Evolutionary conservation across 2,888 invertebrate species (phyloP).

Genomic region (Scaptomyza polygonia): DNA sequence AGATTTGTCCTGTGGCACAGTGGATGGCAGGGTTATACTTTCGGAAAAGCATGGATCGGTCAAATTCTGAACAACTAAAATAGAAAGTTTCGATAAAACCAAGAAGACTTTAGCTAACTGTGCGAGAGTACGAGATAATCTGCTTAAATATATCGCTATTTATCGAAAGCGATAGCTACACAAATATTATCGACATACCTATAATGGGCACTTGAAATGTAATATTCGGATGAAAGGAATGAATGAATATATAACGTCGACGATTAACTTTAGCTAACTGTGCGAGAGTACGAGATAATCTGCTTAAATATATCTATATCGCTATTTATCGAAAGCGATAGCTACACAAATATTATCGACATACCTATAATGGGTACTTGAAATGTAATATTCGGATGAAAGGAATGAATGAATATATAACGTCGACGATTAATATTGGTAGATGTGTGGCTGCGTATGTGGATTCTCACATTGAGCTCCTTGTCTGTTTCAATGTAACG

Average conservation of each 20-base stretch:
- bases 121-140: too few relatives aligned
- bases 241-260: slow-evolving; percentile 66
- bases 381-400: slow-evolving; percentile 76
- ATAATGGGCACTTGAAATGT: slow-evolving; percentile 78
- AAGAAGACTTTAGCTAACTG: too few relatives aligned
- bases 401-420: slow-evolving; percentile 63
- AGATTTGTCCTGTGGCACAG: slow-evolving; percentile 46
- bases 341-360: not conserved
- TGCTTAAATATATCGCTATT: too few relatives aligned
- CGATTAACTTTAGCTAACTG: too few relatives aligned
- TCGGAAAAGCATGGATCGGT: slow-evolving; percentile 33
- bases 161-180: not conserved
- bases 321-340: not conserved
- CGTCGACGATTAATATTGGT: slow-evolving; percentile 64
- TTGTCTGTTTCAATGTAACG: slow-evolving; percentile 68
- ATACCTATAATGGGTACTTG: slow-evolving; percentile 78
- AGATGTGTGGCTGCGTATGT: slow-evolving; percentile 41
- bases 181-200: slow-evolving; percentile 36
- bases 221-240: slow-evolving; percentile 75
- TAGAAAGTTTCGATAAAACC: not conserved
- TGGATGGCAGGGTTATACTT: slow-evolving; percentile 46
- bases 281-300: too few relatives aligned
- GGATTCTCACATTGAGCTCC: slow-evolving; percentile 51
- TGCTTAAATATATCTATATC: too few relatives aligned
- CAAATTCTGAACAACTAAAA: slow-evolving; percentile 32